These are phyloP conservation scores for Epiperipatus broadwayi DNA, from an alignment of 2,888 invertebrate genomes.

Conservation along the genomic window DNA sequence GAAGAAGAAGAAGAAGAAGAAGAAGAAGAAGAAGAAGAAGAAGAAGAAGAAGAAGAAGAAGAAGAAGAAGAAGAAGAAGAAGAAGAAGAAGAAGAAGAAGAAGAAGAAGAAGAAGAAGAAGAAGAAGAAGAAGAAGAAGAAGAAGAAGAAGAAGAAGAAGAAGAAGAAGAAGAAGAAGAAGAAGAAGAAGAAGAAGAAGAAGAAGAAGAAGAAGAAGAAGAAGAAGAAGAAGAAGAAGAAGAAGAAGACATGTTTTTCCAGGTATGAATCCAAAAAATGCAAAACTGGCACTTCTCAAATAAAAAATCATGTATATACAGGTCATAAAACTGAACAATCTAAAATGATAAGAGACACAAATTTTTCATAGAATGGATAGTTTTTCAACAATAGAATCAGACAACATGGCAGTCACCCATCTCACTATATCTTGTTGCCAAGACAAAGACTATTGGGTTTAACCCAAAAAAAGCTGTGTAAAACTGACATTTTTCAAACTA, in stretches of 20 bases:
- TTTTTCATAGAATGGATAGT: too few relatives aligned
- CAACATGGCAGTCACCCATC: too few relatives aligned
- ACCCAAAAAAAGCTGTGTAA: too few relatives aligned
- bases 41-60: conserved; percentile 4
- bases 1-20: conserved; percentile 4
- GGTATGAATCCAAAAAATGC: neutral
- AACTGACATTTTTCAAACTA: too few relatives aligned
- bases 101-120: conserved; percentile 4
- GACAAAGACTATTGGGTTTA: too few relatives aligned
- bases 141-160: conserved; percentile 8
- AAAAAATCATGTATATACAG: too few relatives aligned
- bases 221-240: neutral
- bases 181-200: conserved; percentile 7
- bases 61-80: conserved; percentile 4
- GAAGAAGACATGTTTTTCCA: neutral
- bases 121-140: conserved; percentile 4
- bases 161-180: conserved; percentile 15
- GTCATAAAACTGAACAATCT: too few relatives aligned
- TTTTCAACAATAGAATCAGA: too few relatives aligned
- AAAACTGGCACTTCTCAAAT: too few relatives aligned
- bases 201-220: neutral
- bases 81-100: conserved; percentile 4
- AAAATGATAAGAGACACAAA: too few relatives aligned
- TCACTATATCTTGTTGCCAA: too few relatives aligned
- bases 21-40: conserved; percentile 1